A percentile compares a stretch with the other conserved stretches of the same genome.
Evolutionary conservation across 2,113 vertebrate species (phyloP).

Genomic region (Myrmecobius fasciatus): DNA sequence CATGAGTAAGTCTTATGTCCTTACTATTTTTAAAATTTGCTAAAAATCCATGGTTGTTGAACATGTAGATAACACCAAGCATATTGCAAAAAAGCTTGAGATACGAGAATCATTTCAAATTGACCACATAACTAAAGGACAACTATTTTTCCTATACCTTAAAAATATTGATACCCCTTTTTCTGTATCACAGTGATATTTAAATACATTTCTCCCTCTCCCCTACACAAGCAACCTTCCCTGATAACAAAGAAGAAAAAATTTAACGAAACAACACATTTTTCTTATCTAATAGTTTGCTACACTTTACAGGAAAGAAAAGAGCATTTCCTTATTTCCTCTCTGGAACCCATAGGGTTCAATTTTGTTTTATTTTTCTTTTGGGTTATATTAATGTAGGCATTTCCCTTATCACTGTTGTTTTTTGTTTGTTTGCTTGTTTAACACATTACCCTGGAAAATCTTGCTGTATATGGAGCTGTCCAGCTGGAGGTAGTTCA

Average conservation of each 20-base stretch:
- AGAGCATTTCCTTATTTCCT: neutral
- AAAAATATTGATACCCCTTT: neutral
- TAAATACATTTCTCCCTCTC: neutral
- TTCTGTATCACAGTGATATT: neutral
- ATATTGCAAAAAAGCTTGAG: neutral
- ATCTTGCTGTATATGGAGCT: neutral
- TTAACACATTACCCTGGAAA: neutral
- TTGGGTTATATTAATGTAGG: neutral
- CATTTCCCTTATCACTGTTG: neutral
- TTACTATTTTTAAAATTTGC: neutral
- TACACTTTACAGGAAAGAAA: neutral
- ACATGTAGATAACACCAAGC: neutral
- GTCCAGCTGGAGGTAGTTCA: neutral
- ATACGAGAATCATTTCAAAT: neutral
- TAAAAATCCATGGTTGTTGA: neutral
- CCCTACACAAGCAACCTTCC: neutral
- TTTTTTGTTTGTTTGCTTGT: neutral
- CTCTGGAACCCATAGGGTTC: neutral
- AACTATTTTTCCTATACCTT: neutral
- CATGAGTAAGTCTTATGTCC: neutral
- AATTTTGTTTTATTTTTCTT: neutral
- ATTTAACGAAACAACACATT: neutral
- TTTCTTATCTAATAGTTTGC: neutral
- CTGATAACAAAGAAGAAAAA: neutral
- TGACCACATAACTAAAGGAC: neutral